Percentiles rank a stretch among this genome's conserved stretches.
These are phyloP conservation scores for Clivina fossor DNA, from an alignment of 2,888 invertebrate genomes.

Conservation along the genomic window DNA sequence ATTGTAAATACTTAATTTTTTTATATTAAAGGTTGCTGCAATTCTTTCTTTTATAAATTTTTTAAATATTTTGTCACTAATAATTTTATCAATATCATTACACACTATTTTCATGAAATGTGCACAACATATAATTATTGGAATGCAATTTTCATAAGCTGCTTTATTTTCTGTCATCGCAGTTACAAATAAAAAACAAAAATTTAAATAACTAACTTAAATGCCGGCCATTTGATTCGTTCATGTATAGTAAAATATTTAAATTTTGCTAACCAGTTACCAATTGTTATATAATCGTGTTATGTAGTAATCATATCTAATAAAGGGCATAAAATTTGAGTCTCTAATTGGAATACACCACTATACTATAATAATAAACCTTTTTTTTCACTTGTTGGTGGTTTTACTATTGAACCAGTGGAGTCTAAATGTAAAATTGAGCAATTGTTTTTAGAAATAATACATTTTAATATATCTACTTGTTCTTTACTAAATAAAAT, in stretches of 20 bases:
- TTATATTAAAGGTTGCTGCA: background rate
- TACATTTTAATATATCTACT: conserved; percentile 2
- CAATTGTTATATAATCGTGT: conserved; percentile 3
- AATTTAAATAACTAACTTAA: conserved; percentile 1
- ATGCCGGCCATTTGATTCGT: conserved; percentile 4
- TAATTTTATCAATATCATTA: conserved; percentile 9
- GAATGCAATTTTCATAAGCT: background rate
- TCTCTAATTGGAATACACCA: background rate
- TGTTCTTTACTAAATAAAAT: conserved; percentile 11
- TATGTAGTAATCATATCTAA: conserved; percentile 9
- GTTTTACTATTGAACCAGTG: conserved; percentile 3
- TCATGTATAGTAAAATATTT: conserved; percentile 1
- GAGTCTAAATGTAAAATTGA: conserved; percentile 3
- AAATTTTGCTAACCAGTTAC: conserved; percentile 7
- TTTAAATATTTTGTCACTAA: background rate
- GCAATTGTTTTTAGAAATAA: background rate
- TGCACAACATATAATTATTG: conserved; percentile 8
- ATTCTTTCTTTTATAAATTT: conserved; percentile 5
- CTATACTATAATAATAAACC: background rate
- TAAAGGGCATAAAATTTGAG: background rate
- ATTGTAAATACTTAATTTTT: background rate
- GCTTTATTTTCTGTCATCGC: background rate
- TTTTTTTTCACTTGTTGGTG: background rate
- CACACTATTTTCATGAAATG: conserved; percentile 11
- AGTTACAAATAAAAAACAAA: background rate